Base-by-base conservation (phyloP, 2,888 invertebrate species). In the Drosophila engyochracea region DNA sequence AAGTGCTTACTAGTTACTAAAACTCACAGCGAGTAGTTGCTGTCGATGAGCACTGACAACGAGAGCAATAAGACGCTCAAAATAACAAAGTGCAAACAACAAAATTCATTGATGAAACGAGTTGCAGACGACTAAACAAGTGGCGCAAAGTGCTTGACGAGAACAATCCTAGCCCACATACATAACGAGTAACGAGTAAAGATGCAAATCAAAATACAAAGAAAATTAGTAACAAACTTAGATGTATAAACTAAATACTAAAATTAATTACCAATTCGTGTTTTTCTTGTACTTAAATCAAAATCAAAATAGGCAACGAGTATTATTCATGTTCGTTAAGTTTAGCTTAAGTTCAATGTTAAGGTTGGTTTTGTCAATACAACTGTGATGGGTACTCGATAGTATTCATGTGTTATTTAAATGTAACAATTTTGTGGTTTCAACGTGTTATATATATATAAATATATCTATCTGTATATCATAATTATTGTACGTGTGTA, bases 151-250 rank as follows among this genome's bases (percentile, higher is more conserved):
- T 53, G 73, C 61, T 65, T 51, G 41, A 52, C 30, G 28, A 25
- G 25, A 51, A 55, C 60, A 59, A 54, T 35, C 37, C 52, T 66
- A 63, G 57, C 51, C 60, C 57, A 47, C 44, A 62, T 66, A 62
- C 30, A 55, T 51, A 62, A 47, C 47, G 25, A 72, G 72, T 76
- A 55, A 65, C 77, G 53, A 79, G 49, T 69, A 55, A 57, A 59
- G 41, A 75, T 64, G 64, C 47, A 41, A 22, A 19, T 54, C 37
- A 31, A 41, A 64, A 51, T 30, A 54, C 63, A 61, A 44, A 61
- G 6, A 52, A 62, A 44, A 74, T 90, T 85, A 90, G 81, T 88
- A 74, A 90, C 74, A 83, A 47, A 88, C 79, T 85, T 79, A 90
- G 49, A 19, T 12, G 12, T 74, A 79, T 66, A 33, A 82, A 74